Evolutionary conservation across 2,888 invertebrate genomes (phyloP).

Genomic region (Maniola hyperantus): DNA sequence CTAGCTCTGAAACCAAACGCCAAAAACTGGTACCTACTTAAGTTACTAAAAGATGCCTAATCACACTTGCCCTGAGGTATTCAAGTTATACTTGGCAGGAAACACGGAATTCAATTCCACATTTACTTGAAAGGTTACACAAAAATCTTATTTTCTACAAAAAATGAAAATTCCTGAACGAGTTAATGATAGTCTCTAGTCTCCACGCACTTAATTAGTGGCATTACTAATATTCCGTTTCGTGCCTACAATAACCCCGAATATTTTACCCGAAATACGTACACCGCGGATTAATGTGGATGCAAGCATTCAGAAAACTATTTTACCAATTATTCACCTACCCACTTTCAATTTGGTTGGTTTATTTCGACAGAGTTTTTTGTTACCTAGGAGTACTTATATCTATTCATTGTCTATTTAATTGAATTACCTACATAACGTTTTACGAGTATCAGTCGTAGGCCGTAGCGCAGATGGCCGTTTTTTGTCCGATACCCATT

Average conservation of each 20-base stretch:
- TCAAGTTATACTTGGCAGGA: too few species aligned
- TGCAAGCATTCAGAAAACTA: not conserved
- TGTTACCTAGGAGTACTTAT: not conserved
- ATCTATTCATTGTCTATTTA: not conserved
- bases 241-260: not conserved
- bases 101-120: too few species aligned
- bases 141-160: too few species aligned
- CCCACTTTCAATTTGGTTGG: not conserved
- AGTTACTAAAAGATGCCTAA: too few species aligned
- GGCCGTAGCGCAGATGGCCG: not conserved
- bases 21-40: too few species aligned
- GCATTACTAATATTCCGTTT: not conserved
- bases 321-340: not conserved
- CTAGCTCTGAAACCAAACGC: too few species aligned
- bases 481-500: not conserved
- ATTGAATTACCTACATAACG: not conserved
- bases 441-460: not conserved
- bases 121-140: too few species aligned
- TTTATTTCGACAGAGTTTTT: not conserved
- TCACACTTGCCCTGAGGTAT: too few species aligned
- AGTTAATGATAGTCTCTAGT: too few species aligned
- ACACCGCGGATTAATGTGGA: not conserved
- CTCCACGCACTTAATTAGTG: not conserved
- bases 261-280: not conserved
- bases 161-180: too few species aligned